Percentiles rank a stretch among this genome's conserved stretches.
Conservation (phyloP, 2,797 vertebrate genomes). For the Halcyon badia region DNA sequence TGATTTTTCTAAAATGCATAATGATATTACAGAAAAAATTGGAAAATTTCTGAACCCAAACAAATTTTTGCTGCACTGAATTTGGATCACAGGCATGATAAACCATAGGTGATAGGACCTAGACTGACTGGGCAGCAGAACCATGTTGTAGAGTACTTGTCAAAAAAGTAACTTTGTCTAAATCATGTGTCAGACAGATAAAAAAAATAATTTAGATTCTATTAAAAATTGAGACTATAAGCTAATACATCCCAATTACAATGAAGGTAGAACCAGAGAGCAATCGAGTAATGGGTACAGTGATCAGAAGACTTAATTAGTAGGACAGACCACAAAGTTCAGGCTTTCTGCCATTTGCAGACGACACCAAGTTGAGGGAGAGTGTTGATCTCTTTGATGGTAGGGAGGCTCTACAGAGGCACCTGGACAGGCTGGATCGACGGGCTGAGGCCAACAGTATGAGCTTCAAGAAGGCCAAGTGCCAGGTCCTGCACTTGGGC, state of each 20-base stretch:
- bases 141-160: background rate
- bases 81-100: background rate
- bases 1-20: background rate
- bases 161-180: background rate
- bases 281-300: background rate
- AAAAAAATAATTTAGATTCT: background rate
- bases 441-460: too few relatives aligned
- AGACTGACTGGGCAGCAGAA: background rate
- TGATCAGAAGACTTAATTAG: background rate
- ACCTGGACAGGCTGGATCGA: too few relatives aligned
- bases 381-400: too few relatives aligned
- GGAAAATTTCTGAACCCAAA: background rate
- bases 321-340: background rate
- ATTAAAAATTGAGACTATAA: slow-evolving; percentile 21
- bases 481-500: too few relatives aligned
- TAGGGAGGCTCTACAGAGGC: too few relatives aligned
- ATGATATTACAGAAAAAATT: background rate
- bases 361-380: too few relatives aligned
- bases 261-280: background rate
- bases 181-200: background rate
- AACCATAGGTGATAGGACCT: background rate
- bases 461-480: too few relatives aligned
- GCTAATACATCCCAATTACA: background rate
- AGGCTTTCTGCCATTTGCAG: background rate
- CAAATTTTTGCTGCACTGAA: background rate